Evolutionary conservation across 2,113 vertebrate species (phyloP).

Genomic region (Dolichotis patagonum): DNA sequence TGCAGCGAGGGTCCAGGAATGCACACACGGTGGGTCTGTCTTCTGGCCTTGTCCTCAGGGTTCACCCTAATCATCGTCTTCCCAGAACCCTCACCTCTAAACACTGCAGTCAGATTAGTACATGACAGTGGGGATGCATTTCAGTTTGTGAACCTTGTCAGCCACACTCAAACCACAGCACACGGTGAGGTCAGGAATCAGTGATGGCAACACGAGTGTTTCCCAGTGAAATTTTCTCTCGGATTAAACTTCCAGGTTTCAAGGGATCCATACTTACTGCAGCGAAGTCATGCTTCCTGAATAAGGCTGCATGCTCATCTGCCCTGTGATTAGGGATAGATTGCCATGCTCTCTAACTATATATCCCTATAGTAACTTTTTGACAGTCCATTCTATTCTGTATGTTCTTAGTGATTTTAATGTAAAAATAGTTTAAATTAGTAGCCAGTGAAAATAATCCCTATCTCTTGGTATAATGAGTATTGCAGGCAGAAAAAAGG

Average conservation of each 20-base stretch:
- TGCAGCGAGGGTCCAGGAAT: background rate
- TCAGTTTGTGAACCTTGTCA: background rate
- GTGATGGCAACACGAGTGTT: background rate
- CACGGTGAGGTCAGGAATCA: background rate
- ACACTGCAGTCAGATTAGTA: background rate
- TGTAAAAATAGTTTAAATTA: background rate
- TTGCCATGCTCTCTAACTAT: background rate
- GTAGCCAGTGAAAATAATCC: background rate
- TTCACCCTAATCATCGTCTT: background rate
- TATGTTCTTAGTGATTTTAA: slow-evolving; percentile 4
- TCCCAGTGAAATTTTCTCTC: slow-evolving; percentile 33
- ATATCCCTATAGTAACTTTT: background rate
- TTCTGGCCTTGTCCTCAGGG: background rate
- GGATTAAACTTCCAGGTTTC: background rate
- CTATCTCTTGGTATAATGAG: background rate
- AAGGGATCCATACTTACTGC: background rate
- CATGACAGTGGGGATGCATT: background rate
- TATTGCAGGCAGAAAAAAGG: background rate
- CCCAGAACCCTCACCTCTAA: background rate
- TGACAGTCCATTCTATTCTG: background rate
- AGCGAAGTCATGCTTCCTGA: background rate
- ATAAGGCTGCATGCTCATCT: background rate
- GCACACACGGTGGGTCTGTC: background rate
- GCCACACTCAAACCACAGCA: background rate
- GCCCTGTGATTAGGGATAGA: background rate